Conservation (phyloP, 2,888 invertebrate species). For the Rhagophthalmus giganteus region DNA sequence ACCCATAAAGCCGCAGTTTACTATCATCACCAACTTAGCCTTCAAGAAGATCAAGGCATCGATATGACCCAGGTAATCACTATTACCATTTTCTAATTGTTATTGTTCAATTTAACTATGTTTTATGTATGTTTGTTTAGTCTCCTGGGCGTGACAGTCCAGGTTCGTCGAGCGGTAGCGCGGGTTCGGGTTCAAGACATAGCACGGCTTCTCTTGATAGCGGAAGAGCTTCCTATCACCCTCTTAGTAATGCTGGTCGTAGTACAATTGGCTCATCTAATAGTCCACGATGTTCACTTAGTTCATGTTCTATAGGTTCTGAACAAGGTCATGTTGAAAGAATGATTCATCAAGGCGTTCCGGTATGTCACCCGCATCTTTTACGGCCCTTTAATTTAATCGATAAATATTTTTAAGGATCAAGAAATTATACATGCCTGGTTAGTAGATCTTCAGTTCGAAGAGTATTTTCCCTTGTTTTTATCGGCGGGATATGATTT, state of each 20-base stretch:
- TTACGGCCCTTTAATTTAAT: background rate
- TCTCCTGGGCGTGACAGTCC: conserved; percentile 94
- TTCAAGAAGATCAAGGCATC: conserved; percentile 86
- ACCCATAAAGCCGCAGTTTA: conserved; percentile 77
- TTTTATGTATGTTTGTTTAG: conserved; percentile 49
- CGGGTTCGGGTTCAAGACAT: conserved; percentile 85
- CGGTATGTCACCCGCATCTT: conserved; percentile 52
- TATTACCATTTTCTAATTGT: background rate
- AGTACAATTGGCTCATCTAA: conserved; percentile 59
- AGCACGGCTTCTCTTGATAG: conserved; percentile 89
- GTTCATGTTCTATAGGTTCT: conserved; percentile 75
- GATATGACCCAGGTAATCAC: conserved; percentile 76
- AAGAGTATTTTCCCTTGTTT: conserved; percentile 92
- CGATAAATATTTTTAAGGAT: conserved; percentile 62
- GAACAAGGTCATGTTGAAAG: conserved; percentile 73
- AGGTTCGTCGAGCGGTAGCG: conserved; percentile 84
- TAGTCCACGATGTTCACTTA: conserved; percentile 72
- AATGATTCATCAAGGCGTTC: conserved; percentile 69
- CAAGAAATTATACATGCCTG: conserved; percentile 93
- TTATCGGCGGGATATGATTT: conserved; percentile 96
- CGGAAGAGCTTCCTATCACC: conserved; percentile 83
- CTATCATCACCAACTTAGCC: conserved; percentile 79
- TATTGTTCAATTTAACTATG: background rate
- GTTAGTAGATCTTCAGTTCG: conserved; percentile 91
- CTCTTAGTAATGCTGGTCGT: conserved; percentile 57